Base-by-base conservation (phyloP, 2,113 vertebrate genomes). In the Semnornis frantzii region DNA sequence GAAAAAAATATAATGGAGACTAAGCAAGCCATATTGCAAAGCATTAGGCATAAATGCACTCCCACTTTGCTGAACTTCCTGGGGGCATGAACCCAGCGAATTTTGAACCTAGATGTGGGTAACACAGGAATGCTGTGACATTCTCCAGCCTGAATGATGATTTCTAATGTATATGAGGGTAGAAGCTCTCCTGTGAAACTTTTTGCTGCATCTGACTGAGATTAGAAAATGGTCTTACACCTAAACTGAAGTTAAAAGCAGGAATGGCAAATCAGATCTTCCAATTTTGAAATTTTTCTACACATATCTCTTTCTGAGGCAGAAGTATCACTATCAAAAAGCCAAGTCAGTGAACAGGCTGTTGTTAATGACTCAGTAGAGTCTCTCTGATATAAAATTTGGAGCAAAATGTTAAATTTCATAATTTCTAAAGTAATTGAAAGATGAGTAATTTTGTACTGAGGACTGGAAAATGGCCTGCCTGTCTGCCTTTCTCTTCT, bases 131-230 rank as follows among this genome's bases (percentile, higher is more conserved):
- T 9, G 9, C 31, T 83, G 28, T 50, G 16, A 14, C 85, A 76
- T 50, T 76, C 64, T 58, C 65, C 71, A 76, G 42, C 25, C 52
- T 55, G 20, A 75, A 57, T 27, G 11, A 46, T 2, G 19, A 57
- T 62, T 12, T 46, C 55, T 65, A 2, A 2, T 0, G 0, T 12
- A 6, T 6, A 50, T 9, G 7, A 78, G 18, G 17, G 65, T 1
- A 57, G 31, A 83, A 88, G 13, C 6, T 66, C 46, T 58, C 37
- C 27, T 57, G 1, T 23, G 33, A 39, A 69, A 63, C 14, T 63
- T 44, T 44, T n/a, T 33, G 7, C 11, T 78, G 69, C 12, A 54
- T 30, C 52, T 71, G 39, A 71, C 37, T 63, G 19, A 77, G 28
- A 30, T 48, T 25, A 77, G 34, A 54, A 76, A 81, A 17, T 16